Conservation (phyloP, 2,113 vertebrate species). For the Microcebus tavaratra region DNA sequence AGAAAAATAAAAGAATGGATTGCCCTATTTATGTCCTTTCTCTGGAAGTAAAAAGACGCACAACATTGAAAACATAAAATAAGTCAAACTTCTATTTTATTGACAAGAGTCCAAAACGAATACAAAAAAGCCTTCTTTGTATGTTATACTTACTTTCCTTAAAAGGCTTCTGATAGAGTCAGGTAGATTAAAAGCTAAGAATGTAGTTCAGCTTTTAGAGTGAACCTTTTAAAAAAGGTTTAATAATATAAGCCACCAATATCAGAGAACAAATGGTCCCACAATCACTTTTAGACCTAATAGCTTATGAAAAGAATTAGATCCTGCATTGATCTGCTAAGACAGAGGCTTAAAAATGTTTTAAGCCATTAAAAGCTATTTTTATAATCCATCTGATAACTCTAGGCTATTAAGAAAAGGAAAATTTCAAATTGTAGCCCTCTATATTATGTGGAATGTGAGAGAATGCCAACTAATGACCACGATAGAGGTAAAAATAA, state of each 20-base stretch:
- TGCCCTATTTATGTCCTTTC: slow-evolving; percentile 63
- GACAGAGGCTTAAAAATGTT: slow-evolving; percentile 84
- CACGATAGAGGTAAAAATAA: slow-evolving; percentile 78
- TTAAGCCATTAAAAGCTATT: slow-evolving; percentile 80
- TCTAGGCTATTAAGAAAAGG: slow-evolving; percentile 78
- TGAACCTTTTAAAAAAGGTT: slow-evolving; percentile 81
- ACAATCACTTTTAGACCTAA: slow-evolving; percentile 78
- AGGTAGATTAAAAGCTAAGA: slow-evolving; percentile 82
- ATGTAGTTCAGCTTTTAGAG: slow-evolving; percentile 80
- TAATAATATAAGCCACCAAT: slow-evolving; percentile 79
- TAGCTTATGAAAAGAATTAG: slow-evolving; percentile 82
- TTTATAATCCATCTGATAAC: slow-evolving; percentile 72
- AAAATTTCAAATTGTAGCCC: slow-evolving; percentile 83
- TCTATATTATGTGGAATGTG: slow-evolving; percentile 81
- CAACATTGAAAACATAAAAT: slow-evolving; percentile 84
- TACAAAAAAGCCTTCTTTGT: slow-evolving; percentile 83
- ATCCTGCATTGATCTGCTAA: slow-evolving; percentile 78
- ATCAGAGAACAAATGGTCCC: slow-evolving; percentile 81
- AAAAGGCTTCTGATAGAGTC: slow-evolving; percentile 79
- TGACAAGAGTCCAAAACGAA: slow-evolving; percentile 85
- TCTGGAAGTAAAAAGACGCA: slow-evolving; percentile 80
- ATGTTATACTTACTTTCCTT: slow-evolving; percentile 77
- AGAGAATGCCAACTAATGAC: slow-evolving; percentile 71
- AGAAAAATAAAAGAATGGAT: slow-evolving; percentile 68
- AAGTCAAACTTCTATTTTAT: slow-evolving; percentile 86